Evolutionary conservation across 2,888 invertebrate species (phyloP), one percentile per base, ranked within the genome.

Genomic region (Microplitis deprimator): DNA sequence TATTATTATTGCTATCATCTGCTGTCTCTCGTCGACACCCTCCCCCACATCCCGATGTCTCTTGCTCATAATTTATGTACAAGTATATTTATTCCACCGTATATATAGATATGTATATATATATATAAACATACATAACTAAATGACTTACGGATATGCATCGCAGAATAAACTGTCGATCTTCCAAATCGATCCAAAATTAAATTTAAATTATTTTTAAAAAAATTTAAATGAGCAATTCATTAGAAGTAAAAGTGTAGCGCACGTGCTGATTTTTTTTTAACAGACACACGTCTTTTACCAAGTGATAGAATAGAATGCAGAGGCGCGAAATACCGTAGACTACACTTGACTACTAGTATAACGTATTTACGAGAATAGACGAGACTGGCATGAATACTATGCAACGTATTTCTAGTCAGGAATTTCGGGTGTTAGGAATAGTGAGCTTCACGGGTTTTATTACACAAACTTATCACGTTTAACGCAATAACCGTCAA

Each of bases 1-100:
- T 73, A 77, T 79, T 79, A 79, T 77, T 70, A 73, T 77, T 68
- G 77, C 64, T 73, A 75, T 40, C 61, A 50, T 59, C 60, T 39
- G 60, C 38, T n/a, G 60, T 16, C 65, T 60, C 8, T 71, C 38
- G 10, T 29, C 40, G 29, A 7, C 72, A 17, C 39, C 17, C 10
- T 13, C 29, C 59, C 40, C 38, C 64, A 40, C 29, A 20, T 69
- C 67, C 68, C 38, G 50, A 29, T 29, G 50, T 39, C 69, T 40
- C 41, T 68, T 60, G 69, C 13, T 13, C 39, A 67, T 65, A 67
- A 71, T 60, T 68, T 17, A 41, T 39, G 67, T 13, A 67, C 29
- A 38, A 29, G 13, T 38, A 67, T 67, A 70, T 70, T 70, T 7
- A 60, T 60, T 40, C 59, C 6, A 10, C 29, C 17, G 29, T 41